Base-by-base conservation (phyloP, 2,888 invertebrate genomes). In the Shargacucullia verbasci region DNA sequence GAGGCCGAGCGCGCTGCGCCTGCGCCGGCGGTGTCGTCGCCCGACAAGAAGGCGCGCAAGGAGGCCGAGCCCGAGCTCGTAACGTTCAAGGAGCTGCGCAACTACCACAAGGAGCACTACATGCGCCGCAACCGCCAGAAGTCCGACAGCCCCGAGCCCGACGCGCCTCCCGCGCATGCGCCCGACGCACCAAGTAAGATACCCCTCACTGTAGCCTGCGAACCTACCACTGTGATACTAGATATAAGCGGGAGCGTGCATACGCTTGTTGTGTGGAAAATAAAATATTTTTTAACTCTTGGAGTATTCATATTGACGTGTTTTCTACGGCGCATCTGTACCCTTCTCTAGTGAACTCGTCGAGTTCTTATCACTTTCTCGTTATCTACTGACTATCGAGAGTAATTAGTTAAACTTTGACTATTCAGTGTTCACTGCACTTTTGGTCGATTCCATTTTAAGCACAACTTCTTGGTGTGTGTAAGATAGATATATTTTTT, bases 101-200 rank as follows among this genome's bases (percentile, higher is more conserved):
- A 92, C 69, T 94, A 94, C 73, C 89, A 93, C 81, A 95, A 95
- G 87, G 95, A 95, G 78, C 94, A 96, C 53, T 96, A 96, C 91
- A 94, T 96, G 83, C 91, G 96, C 55, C 94, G 96, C 55, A 96
- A 96, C 85, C 92, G 95, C 68, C 95, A 95, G 65, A 94, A 92
- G 72, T 95, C 95, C 25, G 92, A 94, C 78, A 96, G 95, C 85
- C 95, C 95, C 29, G 95, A 95, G 73, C 79, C 80, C 33, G 70
- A 83, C 27, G 68, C 82, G 37, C 1, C n/a, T n/a, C n/a, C 37
- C 27, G 9, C 47, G 14, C 25, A 62, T 43, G 52, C 54, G 43
- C 49, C 47, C 43, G 83, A 80, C 48, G 69, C 91, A 62, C 80
- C 94, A 94, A 94, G 95, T 95, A 95, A 95, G 95, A 89, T 84